Base-by-base conservation (phyloP, 2,113 vertebrate genomes). In the Bos indicus region DNA sequence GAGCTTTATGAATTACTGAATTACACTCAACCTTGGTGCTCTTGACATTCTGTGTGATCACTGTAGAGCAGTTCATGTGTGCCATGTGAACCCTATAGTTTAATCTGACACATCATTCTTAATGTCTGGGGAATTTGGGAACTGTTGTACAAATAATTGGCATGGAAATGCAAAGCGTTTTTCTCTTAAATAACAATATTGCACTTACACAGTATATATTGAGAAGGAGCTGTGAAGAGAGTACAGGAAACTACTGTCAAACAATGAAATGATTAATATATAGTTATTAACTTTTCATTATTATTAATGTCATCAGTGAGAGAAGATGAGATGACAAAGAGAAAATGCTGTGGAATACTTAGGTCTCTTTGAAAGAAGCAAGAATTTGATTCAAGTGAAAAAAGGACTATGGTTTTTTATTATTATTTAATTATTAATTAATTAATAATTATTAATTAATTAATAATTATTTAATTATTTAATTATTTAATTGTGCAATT, bases 1-100 rank as follows among this genome's bases (percentile, higher is more conserved):
- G 71, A 97, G 82, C 57, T 93, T 95, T 89, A 67, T 46, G 74
- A 96, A 92, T 96, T 94, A 94, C 74, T 83, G 86, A 95, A 96
- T 97, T 92, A 93, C 28, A 26, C 48, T 94, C 90, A 95, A 30
- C 19, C 28, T 81, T 40, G 46, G 14, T 48, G 56, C 64, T 54
- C 7, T 23, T 96, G 85, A 78, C 92, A 71, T 87, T 96, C 52
- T 88, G 28, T 9, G 28, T 28, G 89, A 30, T 96, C 84, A 26
- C 60, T 89, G 4, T 85, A 57, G 74, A 89, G 17, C 36, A 84
- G 93, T 90, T 93, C 71, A 85, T 64, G 33, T 84, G 43, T 94
- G 95, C 81, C 67, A 14, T 36, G 43, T 88, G 56, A 57, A 78
- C 16, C 33, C n/a, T 8, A 2, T 51, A 64, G 67, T 92, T 94